These are phyloP conservation scores for Caenorhabditis drosophilae DNA, from an alignment of 2,888 invertebrate genomes.

Conservation along the genomic window DNA sequence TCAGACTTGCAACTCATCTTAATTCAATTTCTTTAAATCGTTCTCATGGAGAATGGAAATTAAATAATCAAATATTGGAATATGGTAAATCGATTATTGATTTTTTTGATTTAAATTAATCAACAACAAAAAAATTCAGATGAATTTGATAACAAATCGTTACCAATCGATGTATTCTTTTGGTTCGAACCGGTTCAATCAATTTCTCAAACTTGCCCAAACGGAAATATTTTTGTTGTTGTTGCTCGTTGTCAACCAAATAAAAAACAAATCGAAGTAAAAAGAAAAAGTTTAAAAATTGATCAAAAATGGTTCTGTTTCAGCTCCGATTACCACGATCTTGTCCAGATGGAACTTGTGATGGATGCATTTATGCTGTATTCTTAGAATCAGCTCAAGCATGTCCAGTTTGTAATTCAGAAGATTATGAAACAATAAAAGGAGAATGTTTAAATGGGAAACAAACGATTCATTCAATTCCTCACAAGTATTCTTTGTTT, in stretches of 20 bases:
- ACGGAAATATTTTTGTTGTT: slow-evolving; percentile 73
- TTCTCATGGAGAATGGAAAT: slow-evolving; percentile 39
- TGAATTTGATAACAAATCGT: slow-evolving; percentile 34
- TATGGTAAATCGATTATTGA: too few species aligned
- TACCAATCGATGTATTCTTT: slow-evolving; percentile 63
- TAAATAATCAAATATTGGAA: slow-evolving; percentile 62
- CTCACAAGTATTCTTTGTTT: slow-evolving; percentile 66
- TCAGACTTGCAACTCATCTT: slow-evolving; percentile 52
- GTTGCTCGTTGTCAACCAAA: slow-evolving; percentile 73
- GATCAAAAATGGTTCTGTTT: neutral
- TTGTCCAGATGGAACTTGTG: slow-evolving; percentile 74
- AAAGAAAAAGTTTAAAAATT: too few species aligned
- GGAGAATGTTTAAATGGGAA: slow-evolving; percentile 74
- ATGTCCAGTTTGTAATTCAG: slow-evolving; percentile 73
- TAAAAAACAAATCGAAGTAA: slow-evolving; percentile 34
- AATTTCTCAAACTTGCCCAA: slow-evolving; percentile 71
- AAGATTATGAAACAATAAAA: slow-evolving; percentile 72
- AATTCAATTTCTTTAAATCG: slow-evolving; percentile 49
- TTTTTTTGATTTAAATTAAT: too few species aligned
- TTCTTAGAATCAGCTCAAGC: slow-evolving; percentile 66
- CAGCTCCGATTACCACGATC: slow-evolving; percentile 57
- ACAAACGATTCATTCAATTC: slow-evolving; percentile 74
- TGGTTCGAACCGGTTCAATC: slow-evolving; percentile 53
- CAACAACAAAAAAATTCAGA: too few species aligned
- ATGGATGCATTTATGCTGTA: slow-evolving; percentile 74